A percentile compares a stretch with the other conserved stretches of the same genome.
Conservation (phyloP, 2,797 vertebrate species). For the Pangasius krempfi region DNA sequence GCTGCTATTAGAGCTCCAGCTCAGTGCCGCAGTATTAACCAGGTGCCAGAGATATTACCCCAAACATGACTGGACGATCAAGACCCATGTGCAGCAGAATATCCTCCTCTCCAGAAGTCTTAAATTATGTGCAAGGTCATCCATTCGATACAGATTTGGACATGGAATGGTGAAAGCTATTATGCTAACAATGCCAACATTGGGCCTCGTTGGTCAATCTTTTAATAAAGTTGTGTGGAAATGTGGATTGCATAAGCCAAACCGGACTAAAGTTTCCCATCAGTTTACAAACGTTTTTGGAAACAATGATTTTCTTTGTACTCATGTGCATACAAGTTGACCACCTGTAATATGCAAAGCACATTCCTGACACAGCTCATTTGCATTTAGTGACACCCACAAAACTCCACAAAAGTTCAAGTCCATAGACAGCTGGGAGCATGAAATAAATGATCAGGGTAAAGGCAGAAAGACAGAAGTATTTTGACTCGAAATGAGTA, state of each 20-base stretch:
- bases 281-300: neutral
- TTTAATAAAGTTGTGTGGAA: neutral
- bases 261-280: too few species aligned
- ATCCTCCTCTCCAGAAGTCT: neutral
- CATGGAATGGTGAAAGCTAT: slow-evolving; percentile 55
- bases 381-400: neutral
- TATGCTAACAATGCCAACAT: neutral
- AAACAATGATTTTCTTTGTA: neutral
- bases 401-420: neutral
- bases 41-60: slow-evolving; percentile 23
- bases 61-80: neutral
- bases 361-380: neutral
- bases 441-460: neutral
- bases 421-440: neutral
- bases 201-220: neutral
- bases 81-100: neutral
- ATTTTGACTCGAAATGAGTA: too few species aligned
- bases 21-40: slow-evolving; percentile 47
- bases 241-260: neutral
- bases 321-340: neutral
- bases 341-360: neutral
- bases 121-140: neutral
- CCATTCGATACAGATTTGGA: slow-evolving; percentile 13
- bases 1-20: slow-evolving; percentile 68
- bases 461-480: neutral